These are phyloP conservation scores for Nothoprocta perdicaria DNA, from an alignment of 2,113 vertebrate genomes.

Conservation along the genomic window DNA sequence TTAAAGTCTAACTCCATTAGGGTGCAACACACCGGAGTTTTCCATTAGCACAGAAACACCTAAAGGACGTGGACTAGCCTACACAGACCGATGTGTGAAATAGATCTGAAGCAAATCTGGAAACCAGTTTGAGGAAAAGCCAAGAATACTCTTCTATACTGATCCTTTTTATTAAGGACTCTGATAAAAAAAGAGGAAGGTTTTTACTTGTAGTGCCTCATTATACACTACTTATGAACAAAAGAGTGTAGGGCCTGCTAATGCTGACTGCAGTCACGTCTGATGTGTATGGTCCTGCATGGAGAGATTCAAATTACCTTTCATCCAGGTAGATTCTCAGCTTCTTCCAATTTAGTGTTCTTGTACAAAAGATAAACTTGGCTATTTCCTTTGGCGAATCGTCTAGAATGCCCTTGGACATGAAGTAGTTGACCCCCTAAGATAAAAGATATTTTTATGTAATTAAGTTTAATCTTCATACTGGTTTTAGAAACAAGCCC, in stretches of 20 bases:
- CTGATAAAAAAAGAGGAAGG: neutral
- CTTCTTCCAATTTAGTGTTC: slow-evolving; percentile 98
- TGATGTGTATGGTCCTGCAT: neutral
- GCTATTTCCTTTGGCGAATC: slow-evolving; percentile 95
- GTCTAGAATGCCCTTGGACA: slow-evolving; percentile 93
- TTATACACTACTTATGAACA: neutral
- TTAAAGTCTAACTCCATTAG: neutral
- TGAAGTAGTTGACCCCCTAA: slow-evolving; percentile 96
- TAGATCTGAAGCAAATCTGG: neutral
- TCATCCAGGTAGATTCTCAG: slow-evolving; percentile 96
- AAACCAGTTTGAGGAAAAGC: neutral
- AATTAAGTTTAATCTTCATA: slow-evolving; percentile 44
- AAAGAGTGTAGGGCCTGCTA: neutral
- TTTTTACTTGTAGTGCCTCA: neutral
- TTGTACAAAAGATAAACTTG: slow-evolving; percentile 98
- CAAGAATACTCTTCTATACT: neutral
- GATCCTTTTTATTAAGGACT: neutral
- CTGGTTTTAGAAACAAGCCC: slow-evolving; percentile 21
- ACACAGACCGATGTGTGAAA: neutral
- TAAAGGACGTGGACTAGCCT: neutral
- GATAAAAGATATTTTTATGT: slow-evolving; percentile 62
- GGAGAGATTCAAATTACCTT: slow-evolving; percentile 80
- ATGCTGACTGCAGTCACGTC: neutral
- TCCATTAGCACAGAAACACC: neutral
- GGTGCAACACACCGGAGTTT: neutral